Evolutionary conservation across 2,113 vertebrate species (phyloP), one percentile per base, ranked within the genome.

Genomic region (Elanus axillaris): DNA sequence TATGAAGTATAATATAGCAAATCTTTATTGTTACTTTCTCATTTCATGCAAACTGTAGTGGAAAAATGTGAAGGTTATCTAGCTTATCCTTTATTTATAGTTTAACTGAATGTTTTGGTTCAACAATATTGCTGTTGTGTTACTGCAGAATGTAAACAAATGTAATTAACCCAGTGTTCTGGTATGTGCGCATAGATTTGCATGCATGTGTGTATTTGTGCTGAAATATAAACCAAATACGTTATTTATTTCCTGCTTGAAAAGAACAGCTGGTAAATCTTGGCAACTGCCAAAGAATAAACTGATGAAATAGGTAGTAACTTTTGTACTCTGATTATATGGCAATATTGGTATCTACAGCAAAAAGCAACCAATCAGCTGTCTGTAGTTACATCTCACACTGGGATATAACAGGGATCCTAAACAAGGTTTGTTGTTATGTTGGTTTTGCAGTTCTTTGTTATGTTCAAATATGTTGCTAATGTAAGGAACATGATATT

Each of bases 191-290:
- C 36, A 60, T 56, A 48, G 14, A 26, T 72, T 64, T 63, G 55
- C 15, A 20, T 42, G 21, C 3, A 0, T 55, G 16, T 47, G 32
- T 50, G 6, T 67, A 36, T 72, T 87, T 92, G 38, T 82, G 50
- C 74, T 92, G 55, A 90, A 92, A 56, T 86, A 34, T 1, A 18
- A 85, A 60, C 19, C 5, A 69, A 79, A 68, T 56, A 58, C 10
- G 34, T 17, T 72, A 86, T 79, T 88, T 92, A 79, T 40, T 78
- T 85, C 14, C 13, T 84, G 36, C 80, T 82, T 89, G 80, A 84
- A 86, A 80, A 74, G 86, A 91, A 84, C 67, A 94, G 72, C 86
- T 95, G 94, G 87, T 86, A 76, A 76, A 53, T 84, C 63, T 95
- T 93, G 72, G 83, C 83, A 91, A 56, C 48, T 76, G 58, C 67